Evolutionary conservation across 2,113 vertebrate species (phyloP), one percentile per base, ranked within the genome.

Genomic region (Oncorhynchus masou): DNA sequence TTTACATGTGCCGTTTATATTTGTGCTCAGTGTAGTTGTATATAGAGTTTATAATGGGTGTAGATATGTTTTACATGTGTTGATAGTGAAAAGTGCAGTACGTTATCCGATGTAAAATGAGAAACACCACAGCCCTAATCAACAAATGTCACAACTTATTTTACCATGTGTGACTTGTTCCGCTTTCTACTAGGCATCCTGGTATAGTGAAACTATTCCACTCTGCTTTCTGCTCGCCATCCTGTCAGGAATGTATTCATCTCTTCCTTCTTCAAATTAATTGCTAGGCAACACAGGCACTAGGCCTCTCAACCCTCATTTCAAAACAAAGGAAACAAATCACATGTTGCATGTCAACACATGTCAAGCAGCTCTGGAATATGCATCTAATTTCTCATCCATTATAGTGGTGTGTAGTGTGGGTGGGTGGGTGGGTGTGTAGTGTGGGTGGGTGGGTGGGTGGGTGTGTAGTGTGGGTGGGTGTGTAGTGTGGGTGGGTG

Each of bases 321-420:
- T 94, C 93, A 92, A 94, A 93, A 94, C 91, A 91, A 91, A 93
- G 91, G 92, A 93, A 94, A 91, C 94, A 92, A 48, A 92, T 93
- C 85, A 90, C 85, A 90, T 93, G 91, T 62, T 12, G 68, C 20
- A 24, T 74, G 24, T 49, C 27, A 93, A 93, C 93, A 91, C 93
- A 92, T 91, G 59, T 74, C 72, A 74, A 90, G 82, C 88, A 87
- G 76, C 73, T 84, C 92, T 93, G 92, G 91, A 93, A 92, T 91
- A 94, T 93, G 93, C 94, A 94, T 93, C 91, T 92, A 91, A 88
- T 88, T 88, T 74, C 81, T 80, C 88, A 82, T 84, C 84, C 70
- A 79, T 89, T 62, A 62, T n/a, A 62, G n/a, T 22, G 39, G 39
- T 11, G 39, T 45, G 39, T 45, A 39, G 59, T 24, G 19, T 88